Evolutionary conservation across 2,797 vertebrate species (phyloP), one percentile per base, ranked within the genome.

Genomic region (Peromyscus nudipes): DNA sequence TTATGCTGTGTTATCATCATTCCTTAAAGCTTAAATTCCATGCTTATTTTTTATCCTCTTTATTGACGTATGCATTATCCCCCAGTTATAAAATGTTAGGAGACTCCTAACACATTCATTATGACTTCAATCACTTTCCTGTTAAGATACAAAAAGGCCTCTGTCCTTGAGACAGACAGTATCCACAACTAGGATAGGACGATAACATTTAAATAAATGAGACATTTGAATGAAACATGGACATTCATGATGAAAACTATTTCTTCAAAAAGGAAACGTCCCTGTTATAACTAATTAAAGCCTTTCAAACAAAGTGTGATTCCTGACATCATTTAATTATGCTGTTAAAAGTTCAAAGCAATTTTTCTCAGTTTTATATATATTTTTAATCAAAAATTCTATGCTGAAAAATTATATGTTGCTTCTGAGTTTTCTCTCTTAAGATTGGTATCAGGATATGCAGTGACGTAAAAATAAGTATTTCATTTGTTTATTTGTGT

Each of bases 311-410:
- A 84, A 92, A 93, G 0, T 82, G 34, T 90, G 57, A 77, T 90
- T 92, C 29, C 49, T 91, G 43, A 87, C 31, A 75, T 64, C 49
- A 95, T 95, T 92, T 77, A 79, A 91, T 73, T 90, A 6, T 55
- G 69, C 49, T 86, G 92, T 93, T 67, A 43, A 67, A 67, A 86
- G 65, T 77, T 67, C 52, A 76, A 95, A 62, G 55, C 0, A 75
- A 67, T 76, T 89, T 34, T 65, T 84, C 80, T 93, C 19, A n/a
- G 0, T 79, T 77, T 49, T 79, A 37, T 0, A 64, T 46, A 65
- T n/a, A 19, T 69, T 75, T 73, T 65, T 92, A 37, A 67, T 85
- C 19, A 14, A 89, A 85, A 67, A 43, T 1, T 43, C 25, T 67
- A 0, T 60, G 12, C 25, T 76, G 37, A 19, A 91, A 67, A 96